Conservation (phyloP, 2,113 vertebrate species). For the Cepphus grylle region DNA sequence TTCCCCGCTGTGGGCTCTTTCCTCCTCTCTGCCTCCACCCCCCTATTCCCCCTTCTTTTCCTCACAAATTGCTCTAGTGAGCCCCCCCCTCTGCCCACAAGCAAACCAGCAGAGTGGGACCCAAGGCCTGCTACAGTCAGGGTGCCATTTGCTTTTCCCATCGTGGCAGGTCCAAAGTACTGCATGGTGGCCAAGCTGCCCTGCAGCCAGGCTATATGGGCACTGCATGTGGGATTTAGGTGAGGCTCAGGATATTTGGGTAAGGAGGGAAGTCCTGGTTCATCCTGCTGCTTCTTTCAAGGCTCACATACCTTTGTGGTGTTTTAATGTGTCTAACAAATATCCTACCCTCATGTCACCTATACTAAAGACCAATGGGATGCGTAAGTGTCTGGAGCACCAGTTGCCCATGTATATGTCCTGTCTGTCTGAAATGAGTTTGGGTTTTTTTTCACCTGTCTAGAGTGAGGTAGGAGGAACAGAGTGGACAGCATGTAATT, state of each 20-base stretch:
- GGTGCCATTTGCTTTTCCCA: background rate
- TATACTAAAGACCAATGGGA: background rate
- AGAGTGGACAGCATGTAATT: background rate
- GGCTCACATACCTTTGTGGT: background rate
- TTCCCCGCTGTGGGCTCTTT: background rate
- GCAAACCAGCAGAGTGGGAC: background rate
- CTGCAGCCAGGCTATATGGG: background rate
- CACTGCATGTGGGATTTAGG: background rate
- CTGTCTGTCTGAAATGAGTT: background rate
- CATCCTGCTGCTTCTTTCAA: background rate
- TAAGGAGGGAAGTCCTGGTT: background rate
- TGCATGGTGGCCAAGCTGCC: background rate
- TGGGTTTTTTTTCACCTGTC: background rate
- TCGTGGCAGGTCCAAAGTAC: background rate
- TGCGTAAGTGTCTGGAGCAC: background rate
- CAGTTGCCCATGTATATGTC: background rate
- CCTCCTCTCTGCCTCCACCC: background rate
- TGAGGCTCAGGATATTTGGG: accelerated
- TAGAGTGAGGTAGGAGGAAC: background rate
- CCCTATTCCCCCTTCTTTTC: background rate
- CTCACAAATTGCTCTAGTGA: background rate
- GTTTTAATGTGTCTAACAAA: background rate
- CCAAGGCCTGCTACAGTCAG: background rate
- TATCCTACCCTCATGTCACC: background rate
- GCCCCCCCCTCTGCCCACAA: background rate